Evolutionary conservation across 2,888 invertebrate genomes (phyloP), one percentile per base, ranked within the genome.

Genomic region (Julus scandinavius): DNA sequence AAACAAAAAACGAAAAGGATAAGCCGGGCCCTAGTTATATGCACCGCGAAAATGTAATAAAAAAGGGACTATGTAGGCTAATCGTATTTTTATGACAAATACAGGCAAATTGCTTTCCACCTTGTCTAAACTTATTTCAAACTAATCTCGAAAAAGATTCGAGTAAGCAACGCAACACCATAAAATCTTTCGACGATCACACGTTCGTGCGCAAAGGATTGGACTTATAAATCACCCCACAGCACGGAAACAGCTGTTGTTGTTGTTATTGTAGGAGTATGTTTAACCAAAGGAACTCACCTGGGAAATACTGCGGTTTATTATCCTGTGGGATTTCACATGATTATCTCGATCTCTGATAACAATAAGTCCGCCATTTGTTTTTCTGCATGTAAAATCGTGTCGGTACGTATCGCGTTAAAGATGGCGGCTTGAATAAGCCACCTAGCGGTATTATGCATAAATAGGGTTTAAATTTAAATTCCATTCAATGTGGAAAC

Each of bases 81-180:
- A 72, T 72, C 63, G 63, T 20, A 17, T 9, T 72, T 72, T 72
- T 72, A 72, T 20, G 63, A 72, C 63, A 20, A 72, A 72, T 72
- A 20, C 58, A 63, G n/a, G n/a, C 58, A 63, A 63, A 63, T 63
- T 63, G 58, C 58, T 45, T 58, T 17, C n/a, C 20, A 72, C 20
- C 63, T 72, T 72, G 63, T 20, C 20, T 29, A 17, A 72, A 72
- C 20, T 17, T 29, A n/a, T 2, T 17, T 5, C n/a, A 72, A 11
- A 5, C 20, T 20, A n/a, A 20, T 72, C 20, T 72, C 20, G 9
- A 72, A 72, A 72, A 72, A 2, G 54, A 13, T 15, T 54, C 17
- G 17, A 15, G 54, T 17, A 54, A 54, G 54, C 15, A 54, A 5
- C 17, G 54, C 4, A 54, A 54, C n/a, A 3, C 17, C 58, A 17